Evolutionary conservation across 2,113 vertebrate genomes (phyloP).

Genomic region (Lepisosteus osseus): DNA sequence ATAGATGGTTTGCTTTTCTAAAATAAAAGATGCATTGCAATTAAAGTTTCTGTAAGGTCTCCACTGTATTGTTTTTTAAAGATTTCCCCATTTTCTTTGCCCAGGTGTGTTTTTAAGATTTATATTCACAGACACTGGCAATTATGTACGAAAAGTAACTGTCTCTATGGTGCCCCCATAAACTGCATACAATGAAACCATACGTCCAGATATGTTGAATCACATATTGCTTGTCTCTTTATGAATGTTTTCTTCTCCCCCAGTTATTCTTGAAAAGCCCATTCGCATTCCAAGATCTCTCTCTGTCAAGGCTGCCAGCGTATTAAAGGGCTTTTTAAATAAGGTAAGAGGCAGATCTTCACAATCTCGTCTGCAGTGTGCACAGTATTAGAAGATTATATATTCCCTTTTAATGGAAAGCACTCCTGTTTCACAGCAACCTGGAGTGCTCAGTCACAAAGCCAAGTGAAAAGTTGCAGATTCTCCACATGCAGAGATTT

Average conservation of each 20-base stretch:
- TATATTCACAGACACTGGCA: too few species aligned
- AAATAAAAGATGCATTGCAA: neutral
- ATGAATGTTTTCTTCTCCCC: constrained; percentile 28
- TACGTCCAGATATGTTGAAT: neutral
- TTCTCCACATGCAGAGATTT: too few species aligned
- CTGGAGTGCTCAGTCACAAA: too few species aligned
- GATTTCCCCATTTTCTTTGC: too few species aligned
- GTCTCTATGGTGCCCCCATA: neutral
- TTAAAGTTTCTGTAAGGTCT: too few species aligned
- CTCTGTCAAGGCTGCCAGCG: constrained; percentile 96
- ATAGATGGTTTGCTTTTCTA: neutral
- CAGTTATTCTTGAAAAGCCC: constrained; percentile 97
- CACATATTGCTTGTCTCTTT: constrained; percentile 19
- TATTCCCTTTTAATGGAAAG: too few species aligned
- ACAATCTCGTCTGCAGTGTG: neutral
- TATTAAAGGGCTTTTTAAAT: constrained; percentile 97
- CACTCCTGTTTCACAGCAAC: too few species aligned
- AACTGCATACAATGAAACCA: neutral
- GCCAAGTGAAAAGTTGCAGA: too few species aligned
- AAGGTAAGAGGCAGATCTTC: constrained; percentile 76
- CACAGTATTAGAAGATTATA: neutral
- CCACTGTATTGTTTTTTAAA: too few species aligned
- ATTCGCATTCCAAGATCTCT: constrained; percentile 97
- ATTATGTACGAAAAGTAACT: too few species aligned
- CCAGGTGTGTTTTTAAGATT: too few species aligned